Percentiles rank a stretch among this genome's conserved stretches.
Evolutionary conservation across 2,113 vertebrate genomes (phyloP).

Genomic region (Muscicapa adusta): DNA sequence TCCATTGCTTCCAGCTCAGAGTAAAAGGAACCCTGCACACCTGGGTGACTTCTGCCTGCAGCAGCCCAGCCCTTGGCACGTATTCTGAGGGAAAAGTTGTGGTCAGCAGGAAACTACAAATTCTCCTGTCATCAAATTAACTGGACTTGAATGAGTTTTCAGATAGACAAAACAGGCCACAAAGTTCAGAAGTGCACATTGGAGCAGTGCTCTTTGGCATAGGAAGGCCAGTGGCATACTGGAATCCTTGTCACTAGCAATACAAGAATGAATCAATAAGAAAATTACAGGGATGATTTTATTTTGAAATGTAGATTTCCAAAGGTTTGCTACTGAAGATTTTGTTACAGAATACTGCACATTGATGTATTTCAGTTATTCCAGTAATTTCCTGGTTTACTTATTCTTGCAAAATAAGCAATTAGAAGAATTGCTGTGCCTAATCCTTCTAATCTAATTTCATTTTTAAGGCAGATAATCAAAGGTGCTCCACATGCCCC

Average conservation of each 20-base stretch:
- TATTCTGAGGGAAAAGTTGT: background rate
- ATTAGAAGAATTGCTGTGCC: background rate
- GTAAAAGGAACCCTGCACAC: background rate
- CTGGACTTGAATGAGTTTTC: background rate
- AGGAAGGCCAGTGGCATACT: background rate
- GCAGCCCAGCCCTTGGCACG: rapidly evolving
- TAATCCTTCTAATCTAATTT: background rate
- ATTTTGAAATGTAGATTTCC: background rate
- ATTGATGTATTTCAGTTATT: background rate
- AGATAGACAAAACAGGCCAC: background rate
- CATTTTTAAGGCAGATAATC: background rate
- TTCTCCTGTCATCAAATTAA: background rate
- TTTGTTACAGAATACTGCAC: background rate
- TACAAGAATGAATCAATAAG: background rate
- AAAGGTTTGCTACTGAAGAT: background rate
- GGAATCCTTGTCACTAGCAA: background rate
- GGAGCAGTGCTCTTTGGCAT: background rate
- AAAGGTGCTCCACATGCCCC: background rate
- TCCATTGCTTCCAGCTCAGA: background rate
- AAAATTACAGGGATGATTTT: background rate
- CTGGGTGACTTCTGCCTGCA: background rate
- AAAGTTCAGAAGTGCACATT: background rate
- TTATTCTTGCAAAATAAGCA: background rate
- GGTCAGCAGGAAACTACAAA: background rate
- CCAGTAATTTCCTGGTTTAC: background rate